Base-by-base conservation (phyloP, 2,113 vertebrate species). In the Centropus bengalensis region DNA sequence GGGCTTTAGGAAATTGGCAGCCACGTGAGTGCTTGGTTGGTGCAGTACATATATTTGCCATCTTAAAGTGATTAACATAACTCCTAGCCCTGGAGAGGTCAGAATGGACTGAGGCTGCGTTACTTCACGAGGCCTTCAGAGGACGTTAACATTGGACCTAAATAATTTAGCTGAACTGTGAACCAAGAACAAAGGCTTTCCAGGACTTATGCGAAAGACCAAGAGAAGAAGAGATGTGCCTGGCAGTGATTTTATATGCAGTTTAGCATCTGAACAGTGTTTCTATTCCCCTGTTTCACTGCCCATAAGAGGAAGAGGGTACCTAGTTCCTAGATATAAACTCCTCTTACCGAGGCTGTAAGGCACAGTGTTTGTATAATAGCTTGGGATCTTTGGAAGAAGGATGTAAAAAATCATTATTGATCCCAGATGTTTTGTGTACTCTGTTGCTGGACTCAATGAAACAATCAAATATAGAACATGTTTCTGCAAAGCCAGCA, bases 401-500 rank as follows among this genome's bases (percentile, higher is more conserved):
- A 94, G 71, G n/a, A 78, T 30, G 24, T 49, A 88, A 5, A 3
- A 92, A 95, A 93, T 19, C 44, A 81, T 83, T 95, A 95, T 95
- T 93, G 95, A 91, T 93, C 75, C 71, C 76, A 93, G 86, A 89
- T 75, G 91, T 94, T 96, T 94, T 95, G 71, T 91, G 91, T 67
- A 95, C 51, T 89, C 49, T 70, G 55, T 58, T 83, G 58, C 68
- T 80, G 87, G 68, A 82, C 75, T 94, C 91, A 89, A 56, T 89
- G 75, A 82, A 91, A 91, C 83, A 95, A 91, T 94, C 89, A 94
- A 93, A 94, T 75, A 93, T 19, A 94, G 82, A 75, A 88, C 59
- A 83, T 55, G 76, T 83, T 91, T 86, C 71, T 91, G 88, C 82
- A 93, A 94, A 95, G 68, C 82, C 63, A 90, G 60, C 76, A 83